Conservation (phyloP, 2,888 invertebrate species). For the Altica lythri region DNA sequence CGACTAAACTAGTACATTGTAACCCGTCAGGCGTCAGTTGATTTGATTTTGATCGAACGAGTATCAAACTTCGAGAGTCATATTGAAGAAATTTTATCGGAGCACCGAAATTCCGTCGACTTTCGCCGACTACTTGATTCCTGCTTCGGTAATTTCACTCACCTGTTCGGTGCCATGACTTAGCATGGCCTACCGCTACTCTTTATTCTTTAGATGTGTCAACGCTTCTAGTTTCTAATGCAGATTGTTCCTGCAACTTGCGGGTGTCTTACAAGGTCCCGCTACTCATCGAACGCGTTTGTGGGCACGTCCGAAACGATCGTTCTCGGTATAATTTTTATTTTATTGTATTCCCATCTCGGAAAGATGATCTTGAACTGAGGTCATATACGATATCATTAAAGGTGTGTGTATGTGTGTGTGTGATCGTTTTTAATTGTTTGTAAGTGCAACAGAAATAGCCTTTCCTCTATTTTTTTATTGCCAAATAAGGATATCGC, state of each 20-base stretch:
- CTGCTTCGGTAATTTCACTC: slow-evolving; percentile 12
- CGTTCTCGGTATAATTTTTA: slow-evolving; percentile 29
- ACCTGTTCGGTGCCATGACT: slow-evolving; percentile 8
- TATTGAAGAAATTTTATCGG: slow-evolving; percentile 9
- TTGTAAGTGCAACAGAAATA: not conserved
- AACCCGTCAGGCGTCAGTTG: not conserved
- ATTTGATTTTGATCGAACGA: not conserved
- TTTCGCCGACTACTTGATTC: slow-evolving; percentile 37
- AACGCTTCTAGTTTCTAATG: slow-evolving; percentile 7
- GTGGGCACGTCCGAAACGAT: slow-evolving; percentile 35
- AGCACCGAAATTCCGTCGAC: slow-evolving; percentile 29
- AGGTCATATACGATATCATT: slow-evolving; percentile 31
- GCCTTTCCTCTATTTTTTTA: not conserved
- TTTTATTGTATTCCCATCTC: no score
- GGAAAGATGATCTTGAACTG: slow-evolving; percentile 42
- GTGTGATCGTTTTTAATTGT: not conserved
- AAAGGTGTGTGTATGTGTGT: not conserved
- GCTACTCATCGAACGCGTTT: slow-evolving; percentile 31
- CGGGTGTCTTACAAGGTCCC: slow-evolving; percentile 38
- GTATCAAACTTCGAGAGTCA: not conserved
- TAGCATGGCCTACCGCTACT: slow-evolving; percentile 9
- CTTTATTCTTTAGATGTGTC: slow-evolving; percentile 10
- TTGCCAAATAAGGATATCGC: not conserved
- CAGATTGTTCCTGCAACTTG: slow-evolving; percentile 1
- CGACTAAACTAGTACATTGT: not conserved